Base-by-base conservation (phyloP, 2,888 invertebrate species). In the Andrena bicolor region DNA sequence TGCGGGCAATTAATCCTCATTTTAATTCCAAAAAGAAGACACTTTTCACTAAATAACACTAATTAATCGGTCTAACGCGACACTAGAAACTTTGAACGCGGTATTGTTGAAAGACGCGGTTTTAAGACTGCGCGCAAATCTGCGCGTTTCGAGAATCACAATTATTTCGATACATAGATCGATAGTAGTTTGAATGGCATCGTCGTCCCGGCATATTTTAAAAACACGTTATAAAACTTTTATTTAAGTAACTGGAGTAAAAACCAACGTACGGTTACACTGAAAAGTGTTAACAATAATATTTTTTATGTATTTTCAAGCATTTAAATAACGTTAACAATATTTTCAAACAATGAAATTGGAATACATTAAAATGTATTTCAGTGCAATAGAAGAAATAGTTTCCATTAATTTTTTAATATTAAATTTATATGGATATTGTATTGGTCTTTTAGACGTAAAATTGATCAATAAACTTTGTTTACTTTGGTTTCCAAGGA, bases 401-500 rank as follows among this genome's bases (percentile, higher is more conserved):
- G 28, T 6, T 60, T n/a, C 8, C n/a, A 60, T 4, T 7, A 0
- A 61, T 71, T 32, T 61, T 16, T 16, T 1, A 23, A 30, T 49
- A 49, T 23, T 49, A 0, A 5, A 49, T 48, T 26, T 35, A 30
- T 73, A 28, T 58, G 23, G 41, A 4, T 1, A 32, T 1, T 60
- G 61, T 68, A 79, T 80, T 35, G 48, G 66, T 65, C 13, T 1
- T 20, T 61, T 20, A 28, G 3, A 5, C 0, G 35, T n/a, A 41
- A 8, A 64, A 76, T 82, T 28, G 41, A 75, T 72, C 48, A 68
- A 68, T 75, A 35, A 51, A 60, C 58, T 64, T 35, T 63, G 63
- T 82, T 71, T 71, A 51, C 8, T 53, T 79, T 8, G 51, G 82
- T 82, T 64, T 63, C 82, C 63, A 82, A 64, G 82, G 41, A 58